Base-by-base conservation (phyloP, 2,888 invertebrate genomes). In the Pimpla rufipes region DNA sequence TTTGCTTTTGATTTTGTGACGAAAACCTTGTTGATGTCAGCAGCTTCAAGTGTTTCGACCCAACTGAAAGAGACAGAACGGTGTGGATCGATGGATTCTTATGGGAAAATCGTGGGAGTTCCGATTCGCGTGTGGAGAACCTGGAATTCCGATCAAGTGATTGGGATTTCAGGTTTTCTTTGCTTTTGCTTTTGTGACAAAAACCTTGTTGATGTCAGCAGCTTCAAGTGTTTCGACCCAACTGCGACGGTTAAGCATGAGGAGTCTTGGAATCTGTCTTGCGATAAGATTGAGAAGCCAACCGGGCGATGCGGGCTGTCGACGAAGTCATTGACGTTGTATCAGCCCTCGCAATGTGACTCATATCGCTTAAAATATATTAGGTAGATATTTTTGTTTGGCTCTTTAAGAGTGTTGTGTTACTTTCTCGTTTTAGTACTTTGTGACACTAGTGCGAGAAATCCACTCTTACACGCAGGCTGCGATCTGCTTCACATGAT, bases 41-140 rank as follows among this genome's bases (percentile, higher is more conserved):
- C 67, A 77, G 2, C 1, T 23, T 55, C 11, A 13, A 23, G 21
- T 6, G 1, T 57, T 0, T 23, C 6, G n/a, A 29, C n/a, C n/a
- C n/a, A n/a, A n/a, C n/a, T 57, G 29, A 2, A 5, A n/a, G 62
- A 73, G 73, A 59, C 23, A 64, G 42, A 16, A 21, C 57, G n/a
- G 29, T 47, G 59, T 47, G 45, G 13, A 74, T 74, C 77, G 74
- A 81, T 81, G 71, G 76, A 81, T 47, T 67, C 35, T 75, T 74
- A 57, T 74, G 79, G 75, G 79, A 79, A 85, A 76, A n/a, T n/a
- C 78, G 81, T 82, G 64, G 83, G 80, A 80, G 81, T 81, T 64
- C 75, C 45, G 74, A 77, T 81, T 81, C 85, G 84, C 84, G 79
- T 76, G 83, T 76, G 57, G 66, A 79, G 64, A 35, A 23, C 59